These are phyloP conservation scores for Leucozona laternaria DNA, from an alignment of 2,888 invertebrate species.

Conservation along the genomic window DNA sequence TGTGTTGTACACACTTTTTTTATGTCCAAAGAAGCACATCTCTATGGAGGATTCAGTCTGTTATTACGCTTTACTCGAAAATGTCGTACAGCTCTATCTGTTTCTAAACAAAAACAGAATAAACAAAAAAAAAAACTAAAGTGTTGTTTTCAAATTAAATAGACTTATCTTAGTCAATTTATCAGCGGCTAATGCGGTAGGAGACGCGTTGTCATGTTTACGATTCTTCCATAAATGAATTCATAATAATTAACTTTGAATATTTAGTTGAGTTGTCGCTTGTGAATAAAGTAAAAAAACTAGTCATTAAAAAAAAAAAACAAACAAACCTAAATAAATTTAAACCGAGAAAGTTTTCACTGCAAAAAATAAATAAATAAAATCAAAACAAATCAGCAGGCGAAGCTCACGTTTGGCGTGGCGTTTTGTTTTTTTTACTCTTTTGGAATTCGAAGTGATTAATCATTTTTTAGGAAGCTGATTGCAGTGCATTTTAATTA, in stretches of 20 bases:
- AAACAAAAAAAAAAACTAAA: background rate
- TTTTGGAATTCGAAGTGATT: slow-evolving; percentile 15
- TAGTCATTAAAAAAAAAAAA: background rate
- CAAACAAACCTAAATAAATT: background rate
- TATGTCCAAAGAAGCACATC: slow-evolving; percentile 38
- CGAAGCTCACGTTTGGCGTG: background rate
- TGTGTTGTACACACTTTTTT: slow-evolving; percentile 49
- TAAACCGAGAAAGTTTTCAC: slow-evolving; percentile 2
- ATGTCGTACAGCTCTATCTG: slow-evolving; percentile 42
- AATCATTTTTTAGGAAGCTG: background rate
- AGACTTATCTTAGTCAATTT: background rate
- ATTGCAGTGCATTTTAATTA: slow-evolving; percentile 15
- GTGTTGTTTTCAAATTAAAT: background rate
- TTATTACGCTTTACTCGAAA: slow-evolving; percentile 67
- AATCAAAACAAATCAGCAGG: slow-evolving; percentile 9
- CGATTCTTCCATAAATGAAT: slow-evolving; percentile 26
- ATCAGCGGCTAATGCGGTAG: slow-evolving; percentile 7
- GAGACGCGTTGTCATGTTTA: slow-evolving; percentile 22
- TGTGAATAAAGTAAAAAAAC: background rate
- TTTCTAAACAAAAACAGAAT: background rate
- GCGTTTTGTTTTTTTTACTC: background rate
- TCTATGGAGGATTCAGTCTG: slow-evolving; percentile 53
- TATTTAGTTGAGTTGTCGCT: background rate
- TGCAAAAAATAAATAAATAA: background rate
- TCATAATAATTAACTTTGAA: slow-evolving; percentile 7